Evolutionary conservation across 2,888 invertebrate genomes (phyloP), one percentile per base, ranked within the genome.

Genomic region (Eubasilissa splendida): DNA sequence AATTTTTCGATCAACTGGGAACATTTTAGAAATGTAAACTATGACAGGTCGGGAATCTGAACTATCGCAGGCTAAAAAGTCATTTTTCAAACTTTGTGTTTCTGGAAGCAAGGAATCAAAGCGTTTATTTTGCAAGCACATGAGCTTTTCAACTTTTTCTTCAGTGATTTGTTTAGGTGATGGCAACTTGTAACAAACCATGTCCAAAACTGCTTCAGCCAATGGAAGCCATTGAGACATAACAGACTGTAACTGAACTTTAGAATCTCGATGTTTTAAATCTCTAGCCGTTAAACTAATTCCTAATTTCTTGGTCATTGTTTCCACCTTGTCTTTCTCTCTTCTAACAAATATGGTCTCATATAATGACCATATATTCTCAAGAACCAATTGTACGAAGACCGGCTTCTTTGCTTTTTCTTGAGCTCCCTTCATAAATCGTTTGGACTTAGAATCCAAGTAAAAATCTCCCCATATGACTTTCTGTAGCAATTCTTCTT

Each of bases 391-490:
- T 87, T 97, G 96, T 1, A 97, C 96, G 89, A 99, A 99, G 84
- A 99, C 89, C 0, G 98, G 97, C 85, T 96, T 96, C 87, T 98
- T 98, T 0, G 96, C 96, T 87, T 96, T 97, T 84, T 95, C 96
- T 88, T 96, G 95, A 5, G 99, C 99, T 3, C 98, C 98, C 86
- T 93, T 93, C 90, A 94, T 91, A 71, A 97, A 95, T 78, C 94
- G 91, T 88, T 97, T 97, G 3, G 94, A 93, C 89, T 97, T 98
- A 2, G 92, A 87, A 86, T 97, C 96, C 66, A 97, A 91, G 87
- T 95, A 99, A 88, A 92, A 98, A 88, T 99, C 98, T 74, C 99
- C 97, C 99, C 99, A 99, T 0, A 99, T 89, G 0, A 96, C 96
- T 87, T 94, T 93, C 79, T 92, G 91, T 22, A 99, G 88, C 22